Conservation (phyloP, 2,113 vertebrate genomes). For the Sarotherodon lohbergeri region DNA sequence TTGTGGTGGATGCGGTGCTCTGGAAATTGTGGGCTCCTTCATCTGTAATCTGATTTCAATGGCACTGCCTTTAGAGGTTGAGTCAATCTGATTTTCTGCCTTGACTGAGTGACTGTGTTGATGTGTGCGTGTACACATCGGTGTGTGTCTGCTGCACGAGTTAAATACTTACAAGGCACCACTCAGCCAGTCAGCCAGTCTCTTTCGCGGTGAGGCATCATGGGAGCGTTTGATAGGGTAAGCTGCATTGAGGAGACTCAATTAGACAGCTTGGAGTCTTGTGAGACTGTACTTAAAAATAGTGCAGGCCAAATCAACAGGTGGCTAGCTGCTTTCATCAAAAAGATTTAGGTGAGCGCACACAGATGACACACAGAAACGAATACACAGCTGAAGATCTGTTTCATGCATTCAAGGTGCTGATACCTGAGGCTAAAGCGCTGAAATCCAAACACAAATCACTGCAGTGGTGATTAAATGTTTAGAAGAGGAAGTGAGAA, state of each 20-base stretch:
- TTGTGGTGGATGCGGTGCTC: slow-evolving; percentile 59
- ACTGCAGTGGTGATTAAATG: slow-evolving; percentile 24
- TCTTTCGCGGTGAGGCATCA: slow-evolving; percentile 45
- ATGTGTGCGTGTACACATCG: background rate
- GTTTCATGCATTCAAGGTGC: background rate
- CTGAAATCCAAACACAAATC: slow-evolving; percentile 36
- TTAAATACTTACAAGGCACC: slow-evolving; percentile 66
- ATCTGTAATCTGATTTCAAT: slow-evolving; percentile 74
- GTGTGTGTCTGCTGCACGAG: slow-evolving; percentile 47
- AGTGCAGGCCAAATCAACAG: slow-evolving; percentile 23
- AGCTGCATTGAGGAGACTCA: slow-evolving; percentile 47
- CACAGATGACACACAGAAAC: background rate
- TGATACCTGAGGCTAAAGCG: background rate
- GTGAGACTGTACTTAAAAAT: slow-evolving; percentile 12
- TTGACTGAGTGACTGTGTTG: slow-evolving; percentile 59
- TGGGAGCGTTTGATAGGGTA: slow-evolving; percentile 61
- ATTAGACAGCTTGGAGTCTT: slow-evolving; percentile 62
- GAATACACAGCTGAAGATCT: background rate
- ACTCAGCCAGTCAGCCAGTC: slow-evolving; percentile 58
- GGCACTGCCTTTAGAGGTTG: slow-evolving; percentile 61
- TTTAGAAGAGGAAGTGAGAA: slow-evolving; percentile 36
- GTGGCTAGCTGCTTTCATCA: slow-evolving; percentile 20
- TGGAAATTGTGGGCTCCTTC: slow-evolving; percentile 62
- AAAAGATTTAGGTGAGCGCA: background rate
- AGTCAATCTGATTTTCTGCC: slow-evolving; percentile 71